Base-by-base conservation (phyloP, 2,797 vertebrate species). In the Gymnodraco acuticeps region DNA sequence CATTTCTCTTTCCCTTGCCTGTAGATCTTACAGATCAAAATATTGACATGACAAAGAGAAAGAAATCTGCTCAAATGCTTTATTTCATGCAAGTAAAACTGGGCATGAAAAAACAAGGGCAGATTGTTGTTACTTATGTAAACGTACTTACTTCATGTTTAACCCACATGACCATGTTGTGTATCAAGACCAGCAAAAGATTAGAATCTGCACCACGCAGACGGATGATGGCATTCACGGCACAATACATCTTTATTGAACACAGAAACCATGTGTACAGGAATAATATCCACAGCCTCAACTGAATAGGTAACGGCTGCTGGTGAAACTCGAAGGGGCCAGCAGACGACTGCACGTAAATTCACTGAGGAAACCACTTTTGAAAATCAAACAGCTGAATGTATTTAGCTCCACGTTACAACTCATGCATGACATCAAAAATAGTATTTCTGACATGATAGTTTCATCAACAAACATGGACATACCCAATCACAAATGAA, bases 371-470 rank as follows among this genome's bases (percentile, higher is more conserved):
- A 80, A 84, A 88, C 62, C 3, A 80, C 60, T 45, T 77, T 51
- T 3, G 17, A 38, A 85, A 78, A 80, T 55, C n/a, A 71, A 81
- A 66, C 64, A 72, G 73, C 78, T 83, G 54, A 76, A 79, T 78
- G 67, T 70, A 48, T 80, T 87, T 72, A 83, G 75, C 70, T 78
- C 76, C 83, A 87, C 68, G 33, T 85, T 76, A 91, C 87, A 85
- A 64, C 66, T 89, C 90, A 93, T 93, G 92, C 92, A 89, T 74
- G 71, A 93, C 88, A 93, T 92, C 85, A 90, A 90, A 93, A 93
- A 88, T 91, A 91, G 77, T 45, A 87, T 87, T 90, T 92, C 66
- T 88, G 85, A 88, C 78, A 88, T 48, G 77, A 80, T 69, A 82
- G 82, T 76, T 80, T 74, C 77, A 80, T 78, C 60, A 80, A 87